Evolutionary conservation across 2,888 invertebrate species (phyloP), one percentile per base, ranked within the genome.

Genomic region (Chamaedrilus cognettii): DNA sequence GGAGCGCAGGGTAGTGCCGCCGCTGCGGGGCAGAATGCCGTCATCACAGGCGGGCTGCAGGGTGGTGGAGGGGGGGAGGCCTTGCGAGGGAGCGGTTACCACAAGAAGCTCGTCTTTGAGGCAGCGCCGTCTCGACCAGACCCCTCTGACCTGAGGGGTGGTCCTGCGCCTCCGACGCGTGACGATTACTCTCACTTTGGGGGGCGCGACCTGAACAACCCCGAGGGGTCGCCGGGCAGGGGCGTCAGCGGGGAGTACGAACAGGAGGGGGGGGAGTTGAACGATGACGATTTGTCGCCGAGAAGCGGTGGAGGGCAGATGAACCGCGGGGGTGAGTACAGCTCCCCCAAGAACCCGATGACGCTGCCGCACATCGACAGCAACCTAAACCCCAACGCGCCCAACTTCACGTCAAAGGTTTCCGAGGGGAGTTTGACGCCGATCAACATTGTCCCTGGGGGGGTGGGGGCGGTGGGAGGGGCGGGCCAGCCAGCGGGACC

Each of bases 371-470:
- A 79, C 66, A 82, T 84, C 49, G 81, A 82, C 65, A 84, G 84
- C 51, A 88, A 91, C 65, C 85, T 93, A 51, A 93, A 93, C 83
- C 91, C 92, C 0, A 89, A 92, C 75, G 91, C 92, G 3, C 91
- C 92, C 0, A 90, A 91, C 77, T 93, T 92, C 80, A 88, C 69
- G 4, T 35, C 60, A 19, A 68, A 68, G 28, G 32, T 63, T 5
- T 52, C 64, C 3, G 35, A 57, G 32, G 49, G 61, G 5, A 7
- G 49, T 52, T 49, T 33, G n/a, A 28, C 55, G 32, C 35, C 57
- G 5, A 30, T 35, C 49, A 50, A 50, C 7, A 42, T 30, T 49
- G 33, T 51, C 52, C 52, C 50, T 23, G 19, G 23, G 1, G 28
- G n/a, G 19, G 42, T 19, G 42, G 11, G 11, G 42, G 42, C 11